Evolutionary conservation across 92 coral and sea anemone genomes (phyloP), one percentile per base, ranked within the genome.

Genomic region (Phenganax marumi): DNA sequence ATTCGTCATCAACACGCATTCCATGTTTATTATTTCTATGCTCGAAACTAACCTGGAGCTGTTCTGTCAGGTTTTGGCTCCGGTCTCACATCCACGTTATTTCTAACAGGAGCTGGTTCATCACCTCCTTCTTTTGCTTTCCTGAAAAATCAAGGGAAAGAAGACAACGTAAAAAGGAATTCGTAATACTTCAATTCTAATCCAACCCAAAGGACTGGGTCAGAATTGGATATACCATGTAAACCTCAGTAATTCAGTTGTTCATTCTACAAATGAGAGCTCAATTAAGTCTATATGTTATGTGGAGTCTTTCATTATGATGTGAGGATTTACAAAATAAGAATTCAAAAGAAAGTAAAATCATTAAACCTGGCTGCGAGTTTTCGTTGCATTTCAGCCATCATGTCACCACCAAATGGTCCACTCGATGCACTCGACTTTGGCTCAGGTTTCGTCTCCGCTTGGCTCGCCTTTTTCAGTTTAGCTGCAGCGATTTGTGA

Each of bases 401-500:
- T 95, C 89, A 95, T 92, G 70, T 92, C 92, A 85, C 97, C 93
- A 24, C 86, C 97, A 80, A 71, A 85, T 64, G 70, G 83, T 0
- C 80, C 88, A 80, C 80, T 86, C 46, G 71, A 70, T 14, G 75
- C 86, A 53, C 97, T 86, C 16, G 87, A 10, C 58, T 77, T 77
- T 43, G 82, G 80, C 33, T 75, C 82, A 26, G 64, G 50, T 62
- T 77, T 62, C 3, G 68, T 12, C 25, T 57, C 52, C 16, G 21
- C 21, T 53, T 50, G 47, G 14, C 19, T 24, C 11, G 98, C 91
- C 81, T 95, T 95, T 83, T 91, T 92, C 16, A 95, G 82, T 84
- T 91, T 95, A 74, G 98, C 95, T 55, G 98, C 98, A n/a, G 98
- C 98, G 48, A 95, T 88, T 88, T 95, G 98, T 68, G 91, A 92